phyloP scores from a whole-genome alignment of 2,797 vertebrate genomes.

The Malurus leucopterus region DNA sequence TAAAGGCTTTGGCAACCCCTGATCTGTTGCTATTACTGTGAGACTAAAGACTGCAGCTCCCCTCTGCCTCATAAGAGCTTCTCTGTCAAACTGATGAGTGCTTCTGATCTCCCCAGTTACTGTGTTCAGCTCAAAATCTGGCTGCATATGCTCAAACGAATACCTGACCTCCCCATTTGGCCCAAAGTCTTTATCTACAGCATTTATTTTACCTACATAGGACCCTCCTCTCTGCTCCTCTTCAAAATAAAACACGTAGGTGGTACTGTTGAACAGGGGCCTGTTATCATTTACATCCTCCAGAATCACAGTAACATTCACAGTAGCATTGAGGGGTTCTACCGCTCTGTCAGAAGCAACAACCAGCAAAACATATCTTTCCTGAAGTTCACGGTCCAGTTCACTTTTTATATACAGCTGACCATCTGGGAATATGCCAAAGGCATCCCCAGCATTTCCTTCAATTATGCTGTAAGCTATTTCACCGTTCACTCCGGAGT shows the following conservation, averaged over 20 bases:
- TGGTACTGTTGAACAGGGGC: constrained; percentile 95
- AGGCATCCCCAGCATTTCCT: constrained; percentile 87
- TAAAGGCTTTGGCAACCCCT: constrained; percentile 91
- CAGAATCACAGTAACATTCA: constrained; percentile 90
- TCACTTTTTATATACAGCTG: constrained; percentile 94
- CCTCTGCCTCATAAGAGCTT: constrained; percentile 89
- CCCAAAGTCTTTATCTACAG: constrained; percentile 92
- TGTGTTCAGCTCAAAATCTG: constrained; percentile 90
- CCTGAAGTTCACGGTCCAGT: constrained; percentile 92
- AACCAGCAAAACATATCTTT: constrained; percentile 86
- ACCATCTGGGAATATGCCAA: constrained; percentile 96
- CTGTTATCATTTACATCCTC: constrained; percentile 97
- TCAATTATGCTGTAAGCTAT: constrained; percentile 87
- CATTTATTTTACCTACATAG: constrained; percentile 84
- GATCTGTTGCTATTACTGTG: constrained; percentile 86
- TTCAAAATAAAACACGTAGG: constrained; percentile 93
- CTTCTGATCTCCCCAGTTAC: constrained; percentile 87
- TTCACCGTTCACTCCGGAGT: constrained; percentile 93
- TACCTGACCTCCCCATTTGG: constrained; percentile 92
- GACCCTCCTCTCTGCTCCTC: constrained; percentile 90
- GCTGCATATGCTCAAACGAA: constrained; percentile 85
- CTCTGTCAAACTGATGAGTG: constrained; percentile 89
- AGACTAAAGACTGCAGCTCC: constrained; percentile 91
- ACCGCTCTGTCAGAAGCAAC: constrained; percentile 90
- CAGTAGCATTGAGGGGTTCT: constrained; percentile 86